These are phyloP conservation scores for Dasyprocta punctata DNA, from an alignment of 2,113 vertebrate genomes.

Conservation along the genomic window DNA sequence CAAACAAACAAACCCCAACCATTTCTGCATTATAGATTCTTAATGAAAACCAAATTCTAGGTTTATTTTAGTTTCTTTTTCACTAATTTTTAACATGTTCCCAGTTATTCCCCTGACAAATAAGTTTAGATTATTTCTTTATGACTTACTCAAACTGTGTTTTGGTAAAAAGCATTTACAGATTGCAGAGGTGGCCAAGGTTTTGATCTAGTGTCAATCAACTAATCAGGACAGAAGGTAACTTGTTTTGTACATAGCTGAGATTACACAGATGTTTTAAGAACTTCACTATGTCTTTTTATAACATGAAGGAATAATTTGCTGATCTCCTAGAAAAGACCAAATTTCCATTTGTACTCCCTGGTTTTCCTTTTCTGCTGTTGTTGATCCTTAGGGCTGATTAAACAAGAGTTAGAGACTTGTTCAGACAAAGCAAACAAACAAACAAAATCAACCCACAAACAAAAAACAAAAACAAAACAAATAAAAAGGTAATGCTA, in stretches of 20 bases:
- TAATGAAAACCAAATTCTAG: conserved; percentile 34
- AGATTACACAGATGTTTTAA: background rate
- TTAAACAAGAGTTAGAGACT: background rate
- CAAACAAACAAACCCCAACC: background rate
- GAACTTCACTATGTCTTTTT: background rate
- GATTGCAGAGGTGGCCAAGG: background rate
- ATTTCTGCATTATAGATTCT: background rate
- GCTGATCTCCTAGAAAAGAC: background rate
- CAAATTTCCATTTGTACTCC: background rate
- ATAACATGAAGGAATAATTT: background rate
- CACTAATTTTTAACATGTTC: conserved; percentile 30
- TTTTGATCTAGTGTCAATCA: background rate
- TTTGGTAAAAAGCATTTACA: background rate
- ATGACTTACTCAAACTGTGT: background rate
- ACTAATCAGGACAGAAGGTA: background rate
- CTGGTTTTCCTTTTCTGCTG: background rate
- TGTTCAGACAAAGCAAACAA: background rate
- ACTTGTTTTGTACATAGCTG: background rate
- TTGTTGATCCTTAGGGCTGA: background rate
- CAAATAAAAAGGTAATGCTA: background rate
- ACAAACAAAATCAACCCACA: background rate
- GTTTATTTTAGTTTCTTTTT: conserved; percentile 32
- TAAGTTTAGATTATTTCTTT: background rate
- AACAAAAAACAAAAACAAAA: background rate
- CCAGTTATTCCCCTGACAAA: background rate